A percentile compares a stretch with the other conserved stretches of the same genome.
Conservation (phyloP, 2,113 vertebrate genomes). For the Ochotona princeps region DNA sequence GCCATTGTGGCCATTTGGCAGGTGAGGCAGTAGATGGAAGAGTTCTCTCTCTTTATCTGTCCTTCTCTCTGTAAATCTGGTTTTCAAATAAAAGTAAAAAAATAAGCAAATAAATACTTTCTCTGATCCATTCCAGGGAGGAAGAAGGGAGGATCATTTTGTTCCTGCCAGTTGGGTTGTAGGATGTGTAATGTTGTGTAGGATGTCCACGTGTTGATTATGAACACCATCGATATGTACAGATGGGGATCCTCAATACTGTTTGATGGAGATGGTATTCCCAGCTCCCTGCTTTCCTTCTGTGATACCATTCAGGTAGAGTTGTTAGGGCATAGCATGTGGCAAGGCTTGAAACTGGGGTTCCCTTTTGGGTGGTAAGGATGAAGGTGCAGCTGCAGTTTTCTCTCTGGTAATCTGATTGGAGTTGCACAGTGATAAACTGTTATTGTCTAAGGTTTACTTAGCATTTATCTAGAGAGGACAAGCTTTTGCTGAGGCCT, state of each 20-base stretch:
- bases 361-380: not conserved
- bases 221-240: not conserved
- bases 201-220: not conserved
- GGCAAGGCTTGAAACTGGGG: not conserved
- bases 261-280: not conserved
- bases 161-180: not conserved
- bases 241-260: not conserved
- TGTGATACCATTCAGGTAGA: not conserved
- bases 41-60: no score
- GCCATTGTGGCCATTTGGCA: no score
- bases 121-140: not conserved
- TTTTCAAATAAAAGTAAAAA: no score
- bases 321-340: not conserved
- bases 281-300: not conserved
- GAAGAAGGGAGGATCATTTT: not conserved
- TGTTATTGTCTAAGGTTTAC: not conserved
- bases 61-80: no score
- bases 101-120: not conserved
- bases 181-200: not conserved
- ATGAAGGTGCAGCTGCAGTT: not conserved
- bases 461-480: not conserved
- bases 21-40: no score
- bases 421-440: not conserved
- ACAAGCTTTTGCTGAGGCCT: not conserved
- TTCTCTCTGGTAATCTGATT: not conserved